Percentiles rank a stretch among this genome's conserved stretches.
phyloP scores from a whole-genome alignment of 2,888 invertebrate genomes.

The Pardosa pseudoannulata region DNA sequence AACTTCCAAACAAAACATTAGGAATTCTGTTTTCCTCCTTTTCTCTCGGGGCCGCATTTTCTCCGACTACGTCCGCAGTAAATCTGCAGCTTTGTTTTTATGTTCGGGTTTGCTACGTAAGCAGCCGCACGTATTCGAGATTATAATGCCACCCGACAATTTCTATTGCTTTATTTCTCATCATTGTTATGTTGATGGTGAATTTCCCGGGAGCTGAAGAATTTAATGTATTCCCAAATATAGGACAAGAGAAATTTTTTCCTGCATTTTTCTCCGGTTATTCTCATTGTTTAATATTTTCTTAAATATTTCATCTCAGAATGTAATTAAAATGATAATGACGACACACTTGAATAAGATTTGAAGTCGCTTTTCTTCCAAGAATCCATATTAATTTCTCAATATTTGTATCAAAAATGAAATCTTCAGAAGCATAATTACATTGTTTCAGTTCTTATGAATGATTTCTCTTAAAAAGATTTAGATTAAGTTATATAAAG shows the following conservation, averaged over 20 bases:
- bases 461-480: too few species aligned
- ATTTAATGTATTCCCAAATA: neutral
- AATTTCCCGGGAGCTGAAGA: slow-evolving; percentile 7
- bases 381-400: neutral
- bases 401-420: neutral
- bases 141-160: slow-evolving; percentile 27
- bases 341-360: neutral
- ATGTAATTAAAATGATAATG: too few species aligned
- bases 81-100: slow-evolving; percentile 33
- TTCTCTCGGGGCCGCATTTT: slow-evolving; percentile 24
- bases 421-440: neutral
- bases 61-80: slow-evolving; percentile 2
- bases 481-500: too few species aligned
- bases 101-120: slow-evolving; percentile 33
- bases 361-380: neutral
- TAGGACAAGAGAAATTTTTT: neutral
- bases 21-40: slow-evolving; percentile 24
- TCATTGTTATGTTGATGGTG: slow-evolving; percentile 29
- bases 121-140: slow-evolving; percentile 24
- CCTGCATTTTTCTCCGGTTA: neutral
- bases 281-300: neutral
- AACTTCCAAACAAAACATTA: slow-evolving; percentile 44
- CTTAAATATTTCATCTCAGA: neutral
- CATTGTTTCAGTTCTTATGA: neutral
- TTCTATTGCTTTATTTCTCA: slow-evolving; percentile 36